Evolutionary conservation across 2,113 vertebrate species (phyloP).

Genomic region (Mesocricetus auratus): DNA sequence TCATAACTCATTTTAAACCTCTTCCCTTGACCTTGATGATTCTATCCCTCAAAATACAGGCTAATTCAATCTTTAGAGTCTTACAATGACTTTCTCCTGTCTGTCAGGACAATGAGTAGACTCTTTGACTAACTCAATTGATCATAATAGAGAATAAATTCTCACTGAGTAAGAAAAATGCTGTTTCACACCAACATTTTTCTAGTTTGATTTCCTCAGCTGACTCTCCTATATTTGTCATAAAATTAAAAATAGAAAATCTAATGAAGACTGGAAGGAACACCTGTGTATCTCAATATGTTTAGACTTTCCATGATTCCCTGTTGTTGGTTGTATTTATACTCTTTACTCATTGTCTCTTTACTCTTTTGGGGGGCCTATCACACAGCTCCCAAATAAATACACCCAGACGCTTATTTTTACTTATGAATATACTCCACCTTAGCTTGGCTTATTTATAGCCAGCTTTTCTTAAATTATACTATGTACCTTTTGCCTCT

Average conservation of each 20-base stretch:
- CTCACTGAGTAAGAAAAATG: conserved; percentile 30
- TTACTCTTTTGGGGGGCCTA: no score
- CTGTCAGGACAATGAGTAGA: background rate
- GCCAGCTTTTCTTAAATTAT: no score
- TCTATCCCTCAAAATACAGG: background rate
- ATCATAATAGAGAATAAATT: conserved; percentile 25
- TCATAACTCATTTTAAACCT: background rate
- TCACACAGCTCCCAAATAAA: no score
- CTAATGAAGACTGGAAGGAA: background rate
- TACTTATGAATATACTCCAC: no score
- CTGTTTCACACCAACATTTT: conserved; percentile 30
- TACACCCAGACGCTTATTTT: no score
- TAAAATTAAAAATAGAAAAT: conserved; percentile 21
- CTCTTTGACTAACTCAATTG: background rate
- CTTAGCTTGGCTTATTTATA: no score
- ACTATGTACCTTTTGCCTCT: no score
- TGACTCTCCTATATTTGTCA: background rate
- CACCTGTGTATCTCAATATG: background rate
- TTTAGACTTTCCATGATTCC: background rate
- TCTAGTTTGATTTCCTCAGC: background rate
- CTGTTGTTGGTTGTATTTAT: no score
- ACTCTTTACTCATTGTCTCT: no score
- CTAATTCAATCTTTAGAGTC: conserved; percentile 17
- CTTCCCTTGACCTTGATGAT: background rate
- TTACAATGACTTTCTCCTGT: background rate